Conservation (phyloP, 2,113 vertebrate species). For the Callorhinus ursinus region DNA sequence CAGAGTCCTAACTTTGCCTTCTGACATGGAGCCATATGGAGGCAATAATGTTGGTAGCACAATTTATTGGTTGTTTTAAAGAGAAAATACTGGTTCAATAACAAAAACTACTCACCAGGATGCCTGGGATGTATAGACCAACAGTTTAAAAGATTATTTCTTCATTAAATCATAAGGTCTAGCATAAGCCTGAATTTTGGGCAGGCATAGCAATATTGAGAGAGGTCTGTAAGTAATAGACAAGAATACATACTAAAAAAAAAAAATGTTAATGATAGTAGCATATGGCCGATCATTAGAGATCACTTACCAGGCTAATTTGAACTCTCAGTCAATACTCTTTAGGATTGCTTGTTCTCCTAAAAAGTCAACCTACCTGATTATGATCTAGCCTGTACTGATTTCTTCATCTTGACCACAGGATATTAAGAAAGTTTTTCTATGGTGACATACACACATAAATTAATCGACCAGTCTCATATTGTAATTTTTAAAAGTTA, state of each 20-base stretch:
- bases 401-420: background rate
- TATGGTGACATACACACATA: background rate
- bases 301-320: background rate
- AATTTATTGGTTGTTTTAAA: background rate
- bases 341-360: background rate
- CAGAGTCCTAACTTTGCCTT: background rate
- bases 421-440: background rate
- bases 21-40: background rate
- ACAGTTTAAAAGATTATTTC: constrained; percentile 20
- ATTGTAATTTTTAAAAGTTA: background rate
- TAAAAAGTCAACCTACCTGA: background rate
- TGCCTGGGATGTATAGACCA: background rate
- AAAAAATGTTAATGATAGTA: background rate
- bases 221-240: background rate
- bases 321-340: background rate
- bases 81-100: background rate
- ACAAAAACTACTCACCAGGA: background rate
- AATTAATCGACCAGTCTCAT: background rate
- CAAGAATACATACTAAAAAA: background rate
- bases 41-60: background rate
- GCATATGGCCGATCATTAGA: background rate
- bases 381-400: background rate
- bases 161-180: background rate
- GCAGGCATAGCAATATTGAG: background rate
- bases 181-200: background rate